Base-by-base conservation (phyloP, 2,888 invertebrate species). In the Therioaphis trifolii region DNA sequence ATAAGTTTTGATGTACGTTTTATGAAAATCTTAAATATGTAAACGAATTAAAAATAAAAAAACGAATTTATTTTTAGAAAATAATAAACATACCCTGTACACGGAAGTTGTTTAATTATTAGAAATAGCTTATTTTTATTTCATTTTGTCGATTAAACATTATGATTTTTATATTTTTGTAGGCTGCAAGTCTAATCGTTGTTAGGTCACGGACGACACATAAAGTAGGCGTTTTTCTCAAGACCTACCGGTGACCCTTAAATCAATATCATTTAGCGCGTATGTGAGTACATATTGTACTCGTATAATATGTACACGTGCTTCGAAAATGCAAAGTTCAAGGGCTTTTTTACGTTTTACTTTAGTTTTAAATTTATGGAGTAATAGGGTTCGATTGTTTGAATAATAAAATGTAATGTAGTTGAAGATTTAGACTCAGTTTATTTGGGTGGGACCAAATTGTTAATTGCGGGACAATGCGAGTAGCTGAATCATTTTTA, bases 241-340 rank as follows among this genome's bases (percentile, higher is more conserved):
- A 46, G 63, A 63, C 63, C 49, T 46, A 21, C 46, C 9, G 46
- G 63, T 46, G 61, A 61, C 61, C 58, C 55, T 58, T 46, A 46
- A 77, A 77, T 77, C 76, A 49, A 77, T 77, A 77, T 49, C 29
- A 63, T 77, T 77, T 46, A 29, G 76, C 63, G 29, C n/a, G 49
- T 52, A 35, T 35, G 27, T 63, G 55, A n/a, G 21, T 4, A 7
- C n/a, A 63, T 49, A 4, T 63, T n/a, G n/a, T 18, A n/a, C n/a
- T n/a, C 5, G 12, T 27, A 43, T 35, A 7, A 14, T 52, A 27
- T 49, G 7, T 52, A 27, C 12, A 14, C 2, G 66, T 15, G 27
- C 63, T 15, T 4, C 18, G 15, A 29, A 63, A 46, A 46, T 15
- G 21, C 21, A 77, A 63, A 77, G 76, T 77, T 77, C 76, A 77